Evolutionary conservation across 1,140 invertebrate genomes (phyloP).

Genomic region (Solenopsis invicta): DNA sequence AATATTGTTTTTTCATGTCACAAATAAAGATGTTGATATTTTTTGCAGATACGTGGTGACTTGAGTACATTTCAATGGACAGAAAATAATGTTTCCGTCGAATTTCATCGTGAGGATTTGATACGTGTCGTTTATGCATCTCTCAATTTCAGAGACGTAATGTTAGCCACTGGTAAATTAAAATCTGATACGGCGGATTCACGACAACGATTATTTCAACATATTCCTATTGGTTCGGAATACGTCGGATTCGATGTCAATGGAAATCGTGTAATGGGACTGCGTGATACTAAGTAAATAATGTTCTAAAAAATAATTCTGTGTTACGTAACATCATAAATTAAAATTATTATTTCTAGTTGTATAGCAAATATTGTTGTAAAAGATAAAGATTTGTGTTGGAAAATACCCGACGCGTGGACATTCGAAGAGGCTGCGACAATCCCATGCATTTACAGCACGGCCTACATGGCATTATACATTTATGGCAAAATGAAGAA

Average conservation of each 20-base stretch:
- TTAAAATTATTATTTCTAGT: slow-evolving; percentile 70
- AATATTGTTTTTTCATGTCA: not conserved
- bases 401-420: slow-evolving; percentile 92
- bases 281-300: slow-evolving; percentile 7
- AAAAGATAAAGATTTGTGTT: not conserved
- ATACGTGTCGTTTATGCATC: slow-evolving; percentile 89
- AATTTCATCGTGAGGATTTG: slow-evolving; percentile 81
- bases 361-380: slow-evolving; percentile 87
- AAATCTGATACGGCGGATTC: slow-evolving; percentile 86
- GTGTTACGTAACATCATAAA: not conserved
- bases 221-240: not conserved
- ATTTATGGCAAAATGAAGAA: slow-evolving; percentile 87
- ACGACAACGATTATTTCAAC: slow-evolving; percentile 85
- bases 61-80: slow-evolving; percentile 95
- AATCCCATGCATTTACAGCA: slow-evolving; percentile 94
- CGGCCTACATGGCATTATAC: slow-evolving; percentile 93
- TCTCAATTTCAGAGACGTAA: slow-evolving; percentile 86
- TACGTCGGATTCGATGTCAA: slow-evolving; percentile 12
- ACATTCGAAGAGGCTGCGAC: slow-evolving; percentile 95
- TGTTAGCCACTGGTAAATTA: slow-evolving; percentile 92
- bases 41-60: slow-evolving; percentile 90
- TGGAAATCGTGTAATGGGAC: slow-evolving; percentile 4
- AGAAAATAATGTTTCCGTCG: slow-evolving; percentile 87
- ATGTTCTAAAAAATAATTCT: not conserved
- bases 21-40: not conserved